Percentiles rank a stretch among this genome's conserved stretches.
These are phyloP conservation scores for Zaprionus gabonicus DNA, from an alignment of 1,140 invertebrate genomes.

Conservation along the genomic window DNA sequence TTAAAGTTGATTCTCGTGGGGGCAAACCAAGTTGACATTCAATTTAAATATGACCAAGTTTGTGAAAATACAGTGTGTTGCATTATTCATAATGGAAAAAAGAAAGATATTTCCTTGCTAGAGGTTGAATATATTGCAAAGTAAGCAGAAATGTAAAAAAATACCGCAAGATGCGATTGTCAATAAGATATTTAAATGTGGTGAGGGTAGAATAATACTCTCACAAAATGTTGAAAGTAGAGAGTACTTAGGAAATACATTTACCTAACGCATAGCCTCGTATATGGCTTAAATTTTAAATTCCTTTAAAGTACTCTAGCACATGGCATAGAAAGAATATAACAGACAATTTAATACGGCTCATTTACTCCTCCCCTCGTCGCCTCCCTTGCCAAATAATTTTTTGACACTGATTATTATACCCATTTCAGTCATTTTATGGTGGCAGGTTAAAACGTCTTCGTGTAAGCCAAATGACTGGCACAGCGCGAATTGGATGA, in stretches of 20 bases:
- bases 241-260: neutral
- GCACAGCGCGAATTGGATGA: constrained; percentile 42
- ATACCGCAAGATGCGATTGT: neutral
- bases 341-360: neutral
- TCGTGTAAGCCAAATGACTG: constrained; percentile 52
- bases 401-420: constrained; percentile 1
- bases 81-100: constrained; percentile 42
- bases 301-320: too few species aligned
- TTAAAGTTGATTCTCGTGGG: neutral
- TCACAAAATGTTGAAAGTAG: neutral
- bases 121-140: neutral
- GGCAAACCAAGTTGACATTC: neutral
- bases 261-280: too few species aligned
- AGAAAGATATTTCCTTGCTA: neutral
- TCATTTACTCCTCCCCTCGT: neutral
- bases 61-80: constrained; percentile 15
- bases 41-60: constrained; percentile 6
- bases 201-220: neutral
- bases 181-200: neutral
- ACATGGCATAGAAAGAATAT: too few species aligned
- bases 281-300: too few species aligned
- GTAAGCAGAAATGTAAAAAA: neutral
- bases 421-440: neutral
- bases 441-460: neutral
- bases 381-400: neutral